Evolutionary conservation across 2,888 invertebrate genomes (phyloP), one percentile per base, ranked within the genome.

Genomic region (Prosapia bicincta): DNA sequence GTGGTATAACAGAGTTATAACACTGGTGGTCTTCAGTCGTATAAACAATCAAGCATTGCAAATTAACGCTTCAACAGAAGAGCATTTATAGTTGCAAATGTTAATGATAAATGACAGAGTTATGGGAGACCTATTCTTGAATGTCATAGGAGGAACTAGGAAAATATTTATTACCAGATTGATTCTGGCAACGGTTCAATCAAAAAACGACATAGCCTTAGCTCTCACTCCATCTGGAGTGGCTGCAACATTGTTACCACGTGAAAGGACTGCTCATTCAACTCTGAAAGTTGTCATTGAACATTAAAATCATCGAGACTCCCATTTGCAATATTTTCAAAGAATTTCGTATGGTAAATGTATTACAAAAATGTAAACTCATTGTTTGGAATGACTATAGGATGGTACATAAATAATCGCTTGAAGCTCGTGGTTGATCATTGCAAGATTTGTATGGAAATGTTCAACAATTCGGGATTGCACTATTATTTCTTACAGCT

Each of bases 161-260:
- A 66, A 66, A 66, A 66, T 67, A 66, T 67, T 67, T n/a, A 20
- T 26, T 68, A 2, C 68, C n/a, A 20, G 13, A 20, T 38, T 68
- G 26, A 66, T 72, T 66, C 30, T 66, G 7, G 65, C 66, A 1
- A 25, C 7, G 20, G 13, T 72, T 26, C 65, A n/a, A n/a, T n/a
- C 20, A 23, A 1, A 28, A 24, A 28, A 66, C 24, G 32, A 67
- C 3, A 73, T 73, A 25, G 66, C 83, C 3, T 71, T 85, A 32
- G 83, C 84, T 15, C 78, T 85, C 23, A 84, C 85, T 7, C 85
- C 83, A 26, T 85, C 85, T 3, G 85, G 85, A n/a, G 85, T 86
- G 75, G 85, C 85, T 25, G 84, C 85, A 7, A 85, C 83, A 15
- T 81, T 86, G 38, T 77, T 86, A 20, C 79, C 81, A 54, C 80